phyloP scores from a whole-genome alignment of 35 echinoderm and acorn worm genomes.

The Eucidaris tribuloides region DNA sequence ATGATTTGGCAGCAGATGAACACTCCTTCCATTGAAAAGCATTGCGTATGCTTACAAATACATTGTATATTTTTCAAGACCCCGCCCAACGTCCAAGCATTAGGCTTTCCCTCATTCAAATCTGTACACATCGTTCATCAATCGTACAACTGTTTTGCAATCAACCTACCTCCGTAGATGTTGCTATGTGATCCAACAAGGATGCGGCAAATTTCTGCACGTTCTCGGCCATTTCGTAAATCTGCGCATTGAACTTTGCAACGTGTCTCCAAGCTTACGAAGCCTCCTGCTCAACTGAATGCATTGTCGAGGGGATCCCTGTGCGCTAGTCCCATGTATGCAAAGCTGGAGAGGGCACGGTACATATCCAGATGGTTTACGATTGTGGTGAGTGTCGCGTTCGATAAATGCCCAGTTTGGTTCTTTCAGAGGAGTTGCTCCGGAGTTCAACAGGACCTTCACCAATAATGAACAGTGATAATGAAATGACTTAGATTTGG shows the following conservation, averaged over 20 bases:
- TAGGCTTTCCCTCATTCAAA: no score
- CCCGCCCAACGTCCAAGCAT: no score
- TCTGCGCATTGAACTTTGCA: slow-evolving; percentile 3
- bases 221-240: slow-evolving; percentile 3
- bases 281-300: background rate
- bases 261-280: background rate
- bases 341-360: background rate
- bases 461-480: no score
- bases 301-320: slow-evolving; percentile 3
- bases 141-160: no score
- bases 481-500: no score
- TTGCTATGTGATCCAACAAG: background rate
- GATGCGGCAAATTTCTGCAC: slow-evolving; percentile 4
- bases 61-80: no score
- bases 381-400: background rate
- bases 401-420: background rate
- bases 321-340: background rate
- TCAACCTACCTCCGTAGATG: slow-evolving; percentile 10
- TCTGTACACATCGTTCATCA: no score
- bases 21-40: no score
- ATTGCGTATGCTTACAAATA: no score
- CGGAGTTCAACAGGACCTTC: background rate
- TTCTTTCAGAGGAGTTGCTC: background rate
- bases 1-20: no score
- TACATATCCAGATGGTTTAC: background rate